Evolutionary conservation across 2,113 vertebrate genomes (phyloP).

Genomic region (Promerops cafer): DNA sequence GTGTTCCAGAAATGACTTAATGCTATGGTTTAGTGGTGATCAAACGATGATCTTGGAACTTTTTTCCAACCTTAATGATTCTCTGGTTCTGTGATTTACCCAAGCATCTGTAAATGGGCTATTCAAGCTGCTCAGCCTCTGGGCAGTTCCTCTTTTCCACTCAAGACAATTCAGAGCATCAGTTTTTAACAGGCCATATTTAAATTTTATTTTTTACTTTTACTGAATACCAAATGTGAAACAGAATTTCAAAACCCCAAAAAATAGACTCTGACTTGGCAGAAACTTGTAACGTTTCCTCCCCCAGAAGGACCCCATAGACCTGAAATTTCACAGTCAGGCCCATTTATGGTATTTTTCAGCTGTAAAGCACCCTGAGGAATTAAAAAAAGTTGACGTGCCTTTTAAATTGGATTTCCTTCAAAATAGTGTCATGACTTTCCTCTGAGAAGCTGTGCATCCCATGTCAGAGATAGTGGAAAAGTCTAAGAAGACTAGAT

Average conservation of each 20-base stretch:
- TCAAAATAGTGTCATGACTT: not conserved
- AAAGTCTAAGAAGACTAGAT: not conserved
- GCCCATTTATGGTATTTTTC: slow-evolving; percentile 22
- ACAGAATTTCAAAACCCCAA: not conserved
- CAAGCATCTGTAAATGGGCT: not conserved
- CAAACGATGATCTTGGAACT: not conserved
- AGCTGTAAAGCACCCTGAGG: not conserved
- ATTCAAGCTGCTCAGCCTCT: not conserved
- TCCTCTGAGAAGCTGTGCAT: not conserved
- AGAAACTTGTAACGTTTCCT: not conserved
- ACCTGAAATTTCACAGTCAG: not conserved
- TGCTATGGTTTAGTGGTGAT: not conserved
- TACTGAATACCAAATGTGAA: not conserved
- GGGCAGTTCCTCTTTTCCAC: not conserved
- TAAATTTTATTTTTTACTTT: not conserved
- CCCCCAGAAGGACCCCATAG: not conserved
- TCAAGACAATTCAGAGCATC: not conserved
- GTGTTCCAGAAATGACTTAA: not conserved
- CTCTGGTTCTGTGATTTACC: not conserved
- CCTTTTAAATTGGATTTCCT: slow-evolving; percentile 6
- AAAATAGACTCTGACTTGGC: not conserved
- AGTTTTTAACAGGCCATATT: not conserved
- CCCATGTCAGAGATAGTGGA: not conserved
- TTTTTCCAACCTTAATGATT: not conserved
- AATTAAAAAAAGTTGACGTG: not conserved